Base-by-base conservation (phyloP, 2,797 vertebrate genomes). In the Lutjanus argentimaculatus region DNA sequence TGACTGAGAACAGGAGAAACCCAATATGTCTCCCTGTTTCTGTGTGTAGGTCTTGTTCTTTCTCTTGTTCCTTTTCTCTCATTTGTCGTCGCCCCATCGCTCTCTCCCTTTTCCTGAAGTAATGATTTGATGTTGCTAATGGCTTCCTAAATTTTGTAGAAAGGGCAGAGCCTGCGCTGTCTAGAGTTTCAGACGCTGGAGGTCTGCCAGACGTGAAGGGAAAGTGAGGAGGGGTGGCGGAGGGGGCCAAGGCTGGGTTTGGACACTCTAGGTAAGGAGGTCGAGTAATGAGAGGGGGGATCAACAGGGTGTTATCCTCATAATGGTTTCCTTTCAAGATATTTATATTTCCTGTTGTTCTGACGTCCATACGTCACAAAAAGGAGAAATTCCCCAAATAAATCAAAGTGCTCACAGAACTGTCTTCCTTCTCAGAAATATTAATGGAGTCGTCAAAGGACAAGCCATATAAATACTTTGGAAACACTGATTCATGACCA, bases 81-180 rank as follows among this genome's bases (percentile, higher is more conserved):
- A 85, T 78, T 79, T 36, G 51, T 77, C 49, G 51, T 51, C 5
- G 2, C 59, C n/a, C 51, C 55, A 71, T 77, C 70, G 14, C 75
- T 78, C 81, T 73, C 84, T 77, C 86, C 78, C 84, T 88, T 92
- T 87, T 93, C 91, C 91, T 82, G 84, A 85, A 92, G 96, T 97
- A 97, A 97, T 97, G 97, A 98, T 97, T 97, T 97, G 97, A 97
- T 97, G 96, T 96, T 96, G 94, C 96, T 98, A 97, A 98, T 98
- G 97, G 97, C 96, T 97, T 97, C 97, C 97, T 97, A 97, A 96
- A 97, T 97, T 97, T 97, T 97, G 96, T 96, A 95, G 95, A 96
- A 93, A 95, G 92, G 92, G 92, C 91, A 93, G 95, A 96, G 96
- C 95, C 92, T 88, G 94, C 85, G 90, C 92, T 91, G 95, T 96